phyloP scores from a whole-genome alignment of 2,113 vertebrate genomes.

The Parotia lawesii region DNA sequence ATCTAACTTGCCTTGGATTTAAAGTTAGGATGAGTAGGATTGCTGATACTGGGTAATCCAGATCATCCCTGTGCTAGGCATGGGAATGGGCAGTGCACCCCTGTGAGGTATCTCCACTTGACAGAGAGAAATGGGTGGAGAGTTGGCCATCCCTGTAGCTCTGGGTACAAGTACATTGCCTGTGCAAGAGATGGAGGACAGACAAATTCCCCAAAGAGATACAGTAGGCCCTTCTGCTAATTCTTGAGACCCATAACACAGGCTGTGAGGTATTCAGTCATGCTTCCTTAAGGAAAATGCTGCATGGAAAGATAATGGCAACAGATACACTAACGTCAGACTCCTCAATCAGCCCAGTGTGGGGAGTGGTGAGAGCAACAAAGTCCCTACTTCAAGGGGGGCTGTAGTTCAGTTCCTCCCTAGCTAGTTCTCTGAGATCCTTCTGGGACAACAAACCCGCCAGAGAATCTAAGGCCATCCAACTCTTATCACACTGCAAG shows the following conservation, averaged over 20 bases:
- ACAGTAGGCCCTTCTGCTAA: neutral
- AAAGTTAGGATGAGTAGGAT: neutral
- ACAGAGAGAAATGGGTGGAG: neutral
- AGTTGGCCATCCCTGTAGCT: neutral
- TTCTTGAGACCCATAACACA: neutral
- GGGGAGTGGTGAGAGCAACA: neutral
- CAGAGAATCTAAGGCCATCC: neutral
- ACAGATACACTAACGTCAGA: neutral
- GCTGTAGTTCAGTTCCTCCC: neutral
- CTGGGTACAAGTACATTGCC: neutral
- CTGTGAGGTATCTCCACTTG: neutral
- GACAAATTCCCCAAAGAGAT: neutral
- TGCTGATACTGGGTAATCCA: neutral
- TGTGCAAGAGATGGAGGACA: neutral
- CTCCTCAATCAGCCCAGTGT: neutral
- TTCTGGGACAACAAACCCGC: neutral
- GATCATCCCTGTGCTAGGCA: neutral
- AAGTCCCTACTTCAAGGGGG: rapidly evolving
- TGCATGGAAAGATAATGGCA: neutral
- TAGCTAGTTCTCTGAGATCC: neutral
- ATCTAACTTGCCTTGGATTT: neutral
- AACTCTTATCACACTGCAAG: neutral
- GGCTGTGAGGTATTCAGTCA: neutral
- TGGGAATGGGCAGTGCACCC: neutral
- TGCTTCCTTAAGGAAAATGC: neutral